Percentiles rank a stretch among this genome's conserved stretches.
phyloP scores from a whole-genome alignment of 2,888 invertebrate species.

The Alviniconcha strummeri region DNA sequence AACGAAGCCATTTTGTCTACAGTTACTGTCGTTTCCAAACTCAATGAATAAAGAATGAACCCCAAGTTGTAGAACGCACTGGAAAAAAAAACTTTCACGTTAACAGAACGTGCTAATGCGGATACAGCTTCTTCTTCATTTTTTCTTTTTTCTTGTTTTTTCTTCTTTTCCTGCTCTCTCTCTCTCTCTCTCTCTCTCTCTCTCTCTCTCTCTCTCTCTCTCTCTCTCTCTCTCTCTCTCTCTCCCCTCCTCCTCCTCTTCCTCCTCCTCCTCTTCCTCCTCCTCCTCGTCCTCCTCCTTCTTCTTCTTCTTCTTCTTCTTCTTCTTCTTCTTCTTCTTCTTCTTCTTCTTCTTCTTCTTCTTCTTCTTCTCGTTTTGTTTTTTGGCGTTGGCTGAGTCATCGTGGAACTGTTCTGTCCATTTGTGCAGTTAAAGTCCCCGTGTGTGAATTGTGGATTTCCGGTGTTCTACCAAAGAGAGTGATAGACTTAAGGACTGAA shows the following conservation, averaged over 20 bases:
- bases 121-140: background rate
- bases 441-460: background rate
- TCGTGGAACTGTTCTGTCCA: background rate
- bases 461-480: background rate
- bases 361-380: background rate
- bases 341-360: background rate
- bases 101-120: too few species aligned
- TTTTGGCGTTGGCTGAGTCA: background rate
- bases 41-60: too few species aligned
- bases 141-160: background rate
- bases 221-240: slow-evolving; percentile 9
- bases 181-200: background rate
- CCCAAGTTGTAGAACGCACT: too few species aligned
- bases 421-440: background rate
- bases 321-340: background rate
- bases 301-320: background rate
- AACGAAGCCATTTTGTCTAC: too few species aligned
- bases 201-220: slow-evolving; percentile 1
- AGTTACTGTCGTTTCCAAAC: too few species aligned
- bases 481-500: background rate
- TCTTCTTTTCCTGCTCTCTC: background rate
- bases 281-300: background rate
- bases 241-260: background rate
- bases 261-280: background rate
- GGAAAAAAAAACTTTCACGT: too few species aligned